A percentile compares a stretch with the other conserved stretches of the same genome.
These are phyloP conservation scores for Terebella lapidaria DNA, from an alignment of 2,888 invertebrate species.

Conservation along the genomic window DNA sequence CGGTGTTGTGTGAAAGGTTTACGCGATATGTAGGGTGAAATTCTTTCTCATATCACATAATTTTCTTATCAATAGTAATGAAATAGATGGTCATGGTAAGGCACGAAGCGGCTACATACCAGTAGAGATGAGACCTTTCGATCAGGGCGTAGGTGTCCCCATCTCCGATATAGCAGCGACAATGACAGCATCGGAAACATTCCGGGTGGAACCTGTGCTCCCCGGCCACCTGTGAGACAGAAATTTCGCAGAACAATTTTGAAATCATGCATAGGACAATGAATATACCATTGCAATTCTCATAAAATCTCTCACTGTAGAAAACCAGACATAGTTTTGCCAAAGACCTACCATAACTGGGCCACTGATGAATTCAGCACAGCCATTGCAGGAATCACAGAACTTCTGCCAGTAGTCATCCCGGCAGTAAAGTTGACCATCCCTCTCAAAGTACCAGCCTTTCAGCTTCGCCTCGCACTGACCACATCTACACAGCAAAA, in stretches of 20 bases:
- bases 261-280: neutral
- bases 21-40: too few species aligned
- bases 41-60: too few species aligned
- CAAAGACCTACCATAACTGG: conserved; percentile 75
- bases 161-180: conserved; percentile 80
- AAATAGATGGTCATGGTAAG: too few species aligned
- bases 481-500: conserved; percentile 77
- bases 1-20: neutral
- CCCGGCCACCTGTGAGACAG: conserved; percentile 68
- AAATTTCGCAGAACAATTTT: too few species aligned
- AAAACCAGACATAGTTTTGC: too few species aligned
- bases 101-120: conserved; percentile 63
- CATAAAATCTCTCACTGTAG: neutral
- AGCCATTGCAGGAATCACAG: conserved; percentile 85
- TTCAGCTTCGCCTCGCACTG: too few species aligned
- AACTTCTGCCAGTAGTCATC: conserved; percentile 83
- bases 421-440: conserved; percentile 81
- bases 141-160: conserved; percentile 87
- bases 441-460: conserved; percentile 93
- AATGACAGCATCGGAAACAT: conserved; percentile 82
- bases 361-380: conserved; percentile 77
- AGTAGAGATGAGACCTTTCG: conserved; percentile 83
- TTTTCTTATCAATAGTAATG: too few species aligned
- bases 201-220: conserved; percentile 94
- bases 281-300: too few species aligned